Evolutionary conservation across 1,140 invertebrate species (phyloP).

Genomic region (Cydia strobilella): DNA sequence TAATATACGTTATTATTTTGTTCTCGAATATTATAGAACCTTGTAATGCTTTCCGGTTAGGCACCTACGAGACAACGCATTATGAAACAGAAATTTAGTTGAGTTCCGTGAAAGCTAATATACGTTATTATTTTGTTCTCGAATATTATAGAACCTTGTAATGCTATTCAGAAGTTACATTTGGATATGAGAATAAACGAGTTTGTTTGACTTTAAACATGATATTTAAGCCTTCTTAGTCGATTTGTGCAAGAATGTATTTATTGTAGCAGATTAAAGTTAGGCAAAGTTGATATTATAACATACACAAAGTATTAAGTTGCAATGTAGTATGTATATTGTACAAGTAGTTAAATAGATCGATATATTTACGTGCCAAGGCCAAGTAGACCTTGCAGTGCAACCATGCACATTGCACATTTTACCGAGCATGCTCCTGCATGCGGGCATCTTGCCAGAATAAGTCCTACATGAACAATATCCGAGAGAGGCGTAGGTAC

Average conservation of each 20-base stretch:
- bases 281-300: too few species aligned
- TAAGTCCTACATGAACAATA: background rate
- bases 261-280: background rate
- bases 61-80: background rate
- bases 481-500: background rate
- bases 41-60: conserved; percentile 11
- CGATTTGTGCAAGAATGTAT: too few species aligned
- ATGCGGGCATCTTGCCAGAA: conserved; percentile 6
- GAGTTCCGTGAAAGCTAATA: background rate
- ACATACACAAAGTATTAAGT: background rate
- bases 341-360: conserved; percentile 3
- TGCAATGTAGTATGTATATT: background rate
- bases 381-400: conserved; percentile 12
- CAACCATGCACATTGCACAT: conserved; percentile 25
- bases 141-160: too few species aligned
- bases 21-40: too few species aligned
- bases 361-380: conserved; percentile 19
- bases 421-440: conserved; percentile 5
- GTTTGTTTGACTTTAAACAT: too few species aligned
- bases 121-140: background rate
- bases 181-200: too few species aligned
- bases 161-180: too few species aligned
- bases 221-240: too few species aligned
- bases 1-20: background rate
- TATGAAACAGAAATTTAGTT: background rate